Base-by-base conservation (phyloP, 2,888 invertebrate species). In the Parelbella ahira region DNA sequence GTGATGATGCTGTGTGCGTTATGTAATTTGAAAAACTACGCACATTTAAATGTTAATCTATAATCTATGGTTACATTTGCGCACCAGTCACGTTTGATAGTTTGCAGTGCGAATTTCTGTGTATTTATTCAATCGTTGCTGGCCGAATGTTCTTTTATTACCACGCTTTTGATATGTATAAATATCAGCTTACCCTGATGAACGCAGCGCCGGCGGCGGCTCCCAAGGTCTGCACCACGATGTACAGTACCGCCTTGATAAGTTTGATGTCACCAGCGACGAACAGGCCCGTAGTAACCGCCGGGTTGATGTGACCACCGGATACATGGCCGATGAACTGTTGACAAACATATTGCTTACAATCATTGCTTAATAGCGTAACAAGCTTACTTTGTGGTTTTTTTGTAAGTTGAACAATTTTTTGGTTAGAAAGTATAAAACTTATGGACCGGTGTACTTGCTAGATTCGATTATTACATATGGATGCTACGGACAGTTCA, bases 291-390 rank as follows among this genome's bases (percentile, higher is more conserved):
- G 90, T 74, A 0, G 97, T 97, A 20, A 98, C 95, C 0, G 97
- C 97, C 0, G 97, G 97, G 87, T 98, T 97, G 58, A 97, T 91
- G 81, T 97, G 97, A 1, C 95, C 96, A 3, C 97, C 97, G 24
- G 96, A 96, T 21, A 96, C 92, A 66, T 96, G 95, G 0, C 94
- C 95, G 52, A 97, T 89, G 32, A 91, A 88, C 94, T 95, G 83
- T 1, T 7, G 11, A 33, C n/a, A 21, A 15, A 15, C 15, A n/a
- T n/a, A n/a, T n/a, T n/a, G n/a, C n/a, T n/a, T n/a, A n/a, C n/a
- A n/a, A n/a, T n/a, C n/a, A n/a, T n/a, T n/a, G n/a, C n/a, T n/a
- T n/a, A n/a, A n/a, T n/a, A n/a, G n/a, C n/a, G n/a, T n/a, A n/a
- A n/a, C n/a, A n/a, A n/a, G n/a, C n/a, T n/a, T n/a, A n/a, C n/a